A percentile compares a stretch with the other conserved stretches of the same genome.
Evolutionary conservation across 2,113 vertebrate genomes (phyloP).

Genomic region (Colistium nudipinnis): DNA sequence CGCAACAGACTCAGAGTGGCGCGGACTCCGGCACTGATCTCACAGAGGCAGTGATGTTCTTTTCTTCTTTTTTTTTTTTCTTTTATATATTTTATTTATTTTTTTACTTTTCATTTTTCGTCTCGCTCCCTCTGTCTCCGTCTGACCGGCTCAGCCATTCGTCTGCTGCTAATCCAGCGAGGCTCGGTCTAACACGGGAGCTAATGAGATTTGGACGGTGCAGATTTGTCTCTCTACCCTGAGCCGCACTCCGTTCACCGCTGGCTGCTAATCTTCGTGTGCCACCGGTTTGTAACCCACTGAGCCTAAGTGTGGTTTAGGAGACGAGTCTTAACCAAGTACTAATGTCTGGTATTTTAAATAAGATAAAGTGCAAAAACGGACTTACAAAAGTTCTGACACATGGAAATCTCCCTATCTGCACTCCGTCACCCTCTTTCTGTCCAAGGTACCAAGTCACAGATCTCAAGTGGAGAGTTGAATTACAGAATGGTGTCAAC

Average conservation of each 20-base stretch:
- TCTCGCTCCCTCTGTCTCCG: slow-evolving; percentile 3
- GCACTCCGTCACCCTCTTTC: not conserved
- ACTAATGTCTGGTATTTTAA: not conserved
- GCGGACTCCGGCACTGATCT: slow-evolving; percentile 39
- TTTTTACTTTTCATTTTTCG: not conserved
- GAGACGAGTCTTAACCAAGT: slow-evolving; percentile 1
- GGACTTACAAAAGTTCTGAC: not conserved
- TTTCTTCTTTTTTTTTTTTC: not conserved
- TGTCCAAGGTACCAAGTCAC: not conserved
- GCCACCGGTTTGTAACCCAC: not conserved
- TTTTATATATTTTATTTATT: not conserved
- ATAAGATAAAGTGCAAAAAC: slow-evolving; percentile 4
- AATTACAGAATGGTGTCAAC: not conserved
- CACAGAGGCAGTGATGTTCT: slow-evolving; percentile 5
- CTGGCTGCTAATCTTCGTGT: slow-evolving; percentile 25
- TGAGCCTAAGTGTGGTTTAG: slow-evolving; percentile 17
- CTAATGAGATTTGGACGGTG: slow-evolving; percentile 71
- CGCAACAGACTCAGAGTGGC: slow-evolving; percentile 7
- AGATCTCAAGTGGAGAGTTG: not conserved
- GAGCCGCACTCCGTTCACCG: slow-evolving; percentile 51
- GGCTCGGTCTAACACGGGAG: slow-evolving; percentile 62
- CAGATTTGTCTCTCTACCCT: slow-evolving; percentile 34
- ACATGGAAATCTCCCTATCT: not conserved
- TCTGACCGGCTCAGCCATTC: slow-evolving; percentile 48
- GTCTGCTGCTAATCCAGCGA: slow-evolving; percentile 59